Evolutionary conservation across 2,113 vertebrate genomes (phyloP).

Genomic region (Diphyllodes magnificus): DNA sequence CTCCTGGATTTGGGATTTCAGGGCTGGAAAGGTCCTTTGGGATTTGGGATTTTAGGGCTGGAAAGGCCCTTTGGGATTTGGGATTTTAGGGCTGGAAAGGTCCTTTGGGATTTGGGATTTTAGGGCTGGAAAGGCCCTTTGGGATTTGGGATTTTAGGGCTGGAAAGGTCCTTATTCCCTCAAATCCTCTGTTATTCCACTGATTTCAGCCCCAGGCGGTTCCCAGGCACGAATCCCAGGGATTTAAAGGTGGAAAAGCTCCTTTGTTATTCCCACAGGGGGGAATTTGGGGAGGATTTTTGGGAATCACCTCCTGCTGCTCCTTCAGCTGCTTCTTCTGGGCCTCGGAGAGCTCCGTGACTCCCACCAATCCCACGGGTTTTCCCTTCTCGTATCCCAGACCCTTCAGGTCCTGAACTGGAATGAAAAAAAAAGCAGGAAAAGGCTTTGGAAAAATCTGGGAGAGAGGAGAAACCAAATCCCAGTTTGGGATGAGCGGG

Average conservation of each 20-base stretch:
- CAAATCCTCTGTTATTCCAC: not conserved
- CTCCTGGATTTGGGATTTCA: too few species aligned
- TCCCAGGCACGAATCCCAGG: not conserved
- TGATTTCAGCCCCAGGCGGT: not conserved
- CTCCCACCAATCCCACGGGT: slow-evolving; percentile 91
- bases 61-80: too few species aligned
- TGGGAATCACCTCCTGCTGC: slow-evolving; percentile 87
- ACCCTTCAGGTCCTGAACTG: slow-evolving; percentile 90
- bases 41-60: too few species aligned
- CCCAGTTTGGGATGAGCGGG: not conserved
- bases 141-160: not conserved
- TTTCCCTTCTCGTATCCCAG: slow-evolving; percentile 96
- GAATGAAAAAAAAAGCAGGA: not conserved
- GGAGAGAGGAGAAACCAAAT: accelerated
- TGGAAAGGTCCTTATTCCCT: not conserved
- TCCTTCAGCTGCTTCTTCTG: slow-evolving; percentile 96
- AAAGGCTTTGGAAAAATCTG: not conserved
- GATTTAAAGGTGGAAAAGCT: not conserved
- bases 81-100: not conserved
- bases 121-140: not conserved
- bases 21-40: too few species aligned
- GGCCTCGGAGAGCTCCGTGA: slow-evolving; percentile 92
- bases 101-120: not conserved
- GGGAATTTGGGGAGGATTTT: not conserved
- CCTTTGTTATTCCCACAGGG: not conserved